These are phyloP conservation scores for Oscheius sp. DNA, from an alignment of 1,140 invertebrate genomes.

Conservation along the genomic window DNA sequence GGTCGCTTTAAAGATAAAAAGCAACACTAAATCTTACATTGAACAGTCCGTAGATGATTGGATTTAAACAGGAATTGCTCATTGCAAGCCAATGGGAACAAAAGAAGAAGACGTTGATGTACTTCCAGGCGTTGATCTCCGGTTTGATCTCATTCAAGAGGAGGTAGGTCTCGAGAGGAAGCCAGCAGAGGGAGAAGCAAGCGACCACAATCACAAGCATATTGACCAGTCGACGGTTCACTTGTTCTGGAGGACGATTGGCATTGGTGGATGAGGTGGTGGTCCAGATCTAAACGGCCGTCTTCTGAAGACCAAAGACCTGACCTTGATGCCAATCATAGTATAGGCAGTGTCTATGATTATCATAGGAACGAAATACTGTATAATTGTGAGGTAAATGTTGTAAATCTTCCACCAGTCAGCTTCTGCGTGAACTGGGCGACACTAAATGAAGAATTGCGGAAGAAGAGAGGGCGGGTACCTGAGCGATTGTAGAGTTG, in stretches of 20 bases:
- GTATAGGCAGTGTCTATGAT: slow-evolving; percentile 64
- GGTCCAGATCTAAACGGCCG: not conserved
- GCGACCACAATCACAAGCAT: slow-evolving; percentile 63
- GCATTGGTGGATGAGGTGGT: not conserved
- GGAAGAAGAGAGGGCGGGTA: not conserved
- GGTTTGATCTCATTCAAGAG: slow-evolving; percentile 58
- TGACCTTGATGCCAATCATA: slow-evolving; percentile 61
- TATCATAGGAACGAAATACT: slow-evolving; percentile 66
- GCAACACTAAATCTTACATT: slow-evolving; percentile 69
- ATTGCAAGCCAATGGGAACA: slow-evolving; percentile 81
- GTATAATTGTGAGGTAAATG: slow-evolving; percentile 63
- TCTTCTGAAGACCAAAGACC: not conserved
- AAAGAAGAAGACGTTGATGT: slow-evolving; percentile 67
- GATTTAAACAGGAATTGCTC: slow-evolving; percentile 81
- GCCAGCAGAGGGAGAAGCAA: slow-evolving; percentile 64
- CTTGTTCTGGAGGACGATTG: not conserved
- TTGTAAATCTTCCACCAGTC: slow-evolving; percentile 62
- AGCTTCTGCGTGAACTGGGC: slow-evolving; percentile 58
- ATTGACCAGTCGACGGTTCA: not conserved
- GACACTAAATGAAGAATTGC: slow-evolving; percentile 54
- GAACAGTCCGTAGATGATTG: slow-evolving; percentile 80
- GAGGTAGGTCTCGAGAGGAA: slow-evolving; percentile 62
- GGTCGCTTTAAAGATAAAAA: not conserved
- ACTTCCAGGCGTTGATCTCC: slow-evolving; percentile 61
- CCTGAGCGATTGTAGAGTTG: slow-evolving; percentile 25